Base-by-base conservation (phyloP, 2,888 invertebrate genomes). In the Cephus sareptanus region DNA sequence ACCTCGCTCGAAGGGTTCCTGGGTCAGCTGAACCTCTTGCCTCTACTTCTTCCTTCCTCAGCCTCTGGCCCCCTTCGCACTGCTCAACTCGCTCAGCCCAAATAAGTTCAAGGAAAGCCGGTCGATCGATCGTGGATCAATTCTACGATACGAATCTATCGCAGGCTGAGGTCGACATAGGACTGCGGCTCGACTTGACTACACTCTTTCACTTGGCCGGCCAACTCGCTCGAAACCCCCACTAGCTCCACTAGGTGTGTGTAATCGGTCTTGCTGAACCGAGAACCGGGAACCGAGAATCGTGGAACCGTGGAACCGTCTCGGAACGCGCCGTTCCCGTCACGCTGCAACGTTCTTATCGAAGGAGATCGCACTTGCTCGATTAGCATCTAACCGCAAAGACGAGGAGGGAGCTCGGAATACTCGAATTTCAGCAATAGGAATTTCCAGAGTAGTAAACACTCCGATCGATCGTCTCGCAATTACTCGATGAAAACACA, bases 111-210 rank as follows among this genome's bases (percentile, higher is more conserved):
- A 23, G 23, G 56, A 23, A 56, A 56, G 56, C 56, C 56, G 56
- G 23, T 56, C 56, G 56, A 81, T 81, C 85, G 85, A 85, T 85
- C 80, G 80, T 80, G 81, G 85, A 87, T 88, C 88, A 85, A 87
- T 76, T 77, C 82, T 71, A 83, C 86, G 88, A 88, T 88, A 87
- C 88, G 76, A 87, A 90, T 90, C 91, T 91, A 89, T 89, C 90
- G 88, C 89, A 88, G 89, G 83, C 90, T 86, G 89, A 89, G 87
- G 91, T 89, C 88, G 89, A 89, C 89, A 90, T 88, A 88, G 90
- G 88, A 91, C 91, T 90, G 90, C 90, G 89, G 88, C 85, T 85
- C 82, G 82, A 81, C 81, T 77, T 80, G 80, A 83, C 84, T 83
- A 82, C 81, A 79, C 81, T 80, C 31, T 71, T 34, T 71, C 71